Percentiles rank a stretch among this genome's conserved stretches.
Conservation (phyloP, 64 coral and sea anemone genomes). For the Montipora cactus region DNA sequence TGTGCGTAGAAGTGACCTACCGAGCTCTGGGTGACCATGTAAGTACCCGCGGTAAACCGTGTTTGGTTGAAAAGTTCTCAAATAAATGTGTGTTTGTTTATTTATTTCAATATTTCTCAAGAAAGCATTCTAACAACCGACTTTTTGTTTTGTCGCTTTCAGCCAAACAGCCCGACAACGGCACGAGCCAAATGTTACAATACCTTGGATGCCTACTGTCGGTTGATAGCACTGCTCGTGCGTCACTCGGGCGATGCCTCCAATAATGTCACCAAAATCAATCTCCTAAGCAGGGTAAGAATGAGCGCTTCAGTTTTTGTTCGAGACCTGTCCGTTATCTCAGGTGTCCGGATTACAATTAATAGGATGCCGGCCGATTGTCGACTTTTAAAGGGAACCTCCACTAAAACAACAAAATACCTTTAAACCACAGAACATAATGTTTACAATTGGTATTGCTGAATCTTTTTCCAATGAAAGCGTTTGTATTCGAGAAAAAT, state of each 20-base stretch:
- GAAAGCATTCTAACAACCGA: too few species aligned
- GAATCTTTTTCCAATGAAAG: too few species aligned
- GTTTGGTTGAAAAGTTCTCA: too few species aligned
- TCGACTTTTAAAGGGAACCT: too few species aligned
- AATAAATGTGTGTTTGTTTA: too few species aligned
- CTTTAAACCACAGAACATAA: too few species aligned
- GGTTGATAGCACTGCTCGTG: conserved; percentile 91
- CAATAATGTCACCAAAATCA: conserved; percentile 98
- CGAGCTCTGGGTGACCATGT: conserved; percentile 91
- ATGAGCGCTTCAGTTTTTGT: neutral
- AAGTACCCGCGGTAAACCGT: conserved; percentile 8
- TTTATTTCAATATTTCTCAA: too few species aligned
- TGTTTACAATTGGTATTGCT: too few species aligned
- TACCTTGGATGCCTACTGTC: conserved; percentile 94
- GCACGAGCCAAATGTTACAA: conserved; percentile 94
- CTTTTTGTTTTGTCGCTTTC: neutral
- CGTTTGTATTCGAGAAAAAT: too few species aligned
- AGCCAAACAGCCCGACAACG: conserved; percentile 81
- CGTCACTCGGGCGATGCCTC: conserved; percentile 95
- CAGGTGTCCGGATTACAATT: too few species aligned
- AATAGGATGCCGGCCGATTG: too few species aligned
- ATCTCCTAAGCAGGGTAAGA: conserved; percentile 92
- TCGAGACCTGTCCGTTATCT: neutral
- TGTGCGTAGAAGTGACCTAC: conserved; percentile 94
- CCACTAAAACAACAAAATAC: too few species aligned